Conservation (phyloP, 2,888 invertebrate genomes). For the Aphelenchoides bicaudatus region DNA sequence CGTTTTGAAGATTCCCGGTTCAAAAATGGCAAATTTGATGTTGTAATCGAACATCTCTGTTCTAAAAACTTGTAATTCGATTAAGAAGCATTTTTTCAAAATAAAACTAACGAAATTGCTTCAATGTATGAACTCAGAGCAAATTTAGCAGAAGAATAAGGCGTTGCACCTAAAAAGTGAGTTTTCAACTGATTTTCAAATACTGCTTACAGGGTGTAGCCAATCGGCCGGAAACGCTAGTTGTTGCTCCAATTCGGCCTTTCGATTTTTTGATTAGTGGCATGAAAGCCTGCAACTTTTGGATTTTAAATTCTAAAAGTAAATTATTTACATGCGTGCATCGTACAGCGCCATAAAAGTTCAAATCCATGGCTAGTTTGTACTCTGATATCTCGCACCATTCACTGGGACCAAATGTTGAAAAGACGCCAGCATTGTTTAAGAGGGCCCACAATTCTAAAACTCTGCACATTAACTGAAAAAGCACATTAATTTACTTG, state of each 20-base stretch:
- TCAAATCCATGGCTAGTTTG: conserved; percentile 70
- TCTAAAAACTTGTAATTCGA: conserved; percentile 11
- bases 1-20: conserved; percentile 51
- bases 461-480: not conserved
- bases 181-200: no score
- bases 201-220: no score
- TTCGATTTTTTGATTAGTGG: conserved; percentile 45
- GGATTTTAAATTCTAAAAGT: conserved; percentile 1
- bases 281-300: conserved; percentile 38
- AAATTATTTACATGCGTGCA: conserved; percentile 39
- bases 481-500: conserved; percentile 14
- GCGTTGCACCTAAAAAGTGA: conserved; percentile 39
- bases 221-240: conserved; percentile 61
- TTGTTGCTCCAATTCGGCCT: conserved; percentile 63
- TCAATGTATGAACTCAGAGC: conserved; percentile 54
- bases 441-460: conserved; percentile 71
- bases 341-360: conserved; percentile 70
- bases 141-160: conserved; percentile 49
- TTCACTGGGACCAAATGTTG: conserved; percentile 76
- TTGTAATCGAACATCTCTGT: conserved; percentile 31
- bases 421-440: conserved; percentile 83
- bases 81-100: conserved; percentile 35
- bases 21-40: conserved; percentile 41
- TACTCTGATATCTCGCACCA: conserved; percentile 79
- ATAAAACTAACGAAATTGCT: conserved; percentile 38